Conservation (phyloP, 1,140 invertebrate species). For the Papilio machaon region DNA sequence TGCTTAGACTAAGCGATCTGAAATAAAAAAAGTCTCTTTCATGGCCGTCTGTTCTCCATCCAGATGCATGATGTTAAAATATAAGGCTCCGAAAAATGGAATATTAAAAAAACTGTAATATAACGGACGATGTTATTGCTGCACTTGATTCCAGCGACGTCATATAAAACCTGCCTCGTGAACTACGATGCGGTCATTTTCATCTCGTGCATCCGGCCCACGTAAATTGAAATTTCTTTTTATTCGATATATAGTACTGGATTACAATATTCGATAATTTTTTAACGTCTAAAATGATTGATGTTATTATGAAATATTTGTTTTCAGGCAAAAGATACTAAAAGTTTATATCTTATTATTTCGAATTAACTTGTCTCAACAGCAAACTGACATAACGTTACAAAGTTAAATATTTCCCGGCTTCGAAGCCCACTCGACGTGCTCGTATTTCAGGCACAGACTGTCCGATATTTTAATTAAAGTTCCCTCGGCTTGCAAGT, state of each 20-base stretch:
- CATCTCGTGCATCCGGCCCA: not conserved
- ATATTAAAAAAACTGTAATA: not conserved
- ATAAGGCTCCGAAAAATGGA: not conserved
- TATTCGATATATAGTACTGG: not conserved
- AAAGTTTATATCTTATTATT: not conserved
- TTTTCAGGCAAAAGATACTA: too few relatives aligned
- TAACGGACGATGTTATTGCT: slow-evolving; percentile 2
- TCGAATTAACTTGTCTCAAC: not conserved
- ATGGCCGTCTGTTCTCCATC: not conserved
- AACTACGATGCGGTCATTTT: slow-evolving; percentile 6
- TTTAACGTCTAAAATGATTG: too few relatives aligned
- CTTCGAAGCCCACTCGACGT: slow-evolving; percentile 24
- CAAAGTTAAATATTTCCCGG: slow-evolving; percentile 31
- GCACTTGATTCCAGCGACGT: not conserved
- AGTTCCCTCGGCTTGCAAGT: slow-evolving; percentile 28
- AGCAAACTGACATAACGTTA: slow-evolving; percentile 10
- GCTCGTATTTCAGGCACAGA: slow-evolving; percentile 35
- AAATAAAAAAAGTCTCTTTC: slow-evolving; percentile 2
- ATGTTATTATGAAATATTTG: too few relatives aligned
- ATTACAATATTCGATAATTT: too few relatives aligned
- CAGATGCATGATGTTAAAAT: not conserved
- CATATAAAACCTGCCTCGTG: slow-evolving; percentile 17
- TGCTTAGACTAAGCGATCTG: slow-evolving; percentile 1
- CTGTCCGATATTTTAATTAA: slow-evolving; percentile 40
- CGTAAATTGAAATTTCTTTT: not conserved